phyloP scores from a whole-genome alignment of 2,888 invertebrate species.

The Eristalinus aeneus region DNA sequence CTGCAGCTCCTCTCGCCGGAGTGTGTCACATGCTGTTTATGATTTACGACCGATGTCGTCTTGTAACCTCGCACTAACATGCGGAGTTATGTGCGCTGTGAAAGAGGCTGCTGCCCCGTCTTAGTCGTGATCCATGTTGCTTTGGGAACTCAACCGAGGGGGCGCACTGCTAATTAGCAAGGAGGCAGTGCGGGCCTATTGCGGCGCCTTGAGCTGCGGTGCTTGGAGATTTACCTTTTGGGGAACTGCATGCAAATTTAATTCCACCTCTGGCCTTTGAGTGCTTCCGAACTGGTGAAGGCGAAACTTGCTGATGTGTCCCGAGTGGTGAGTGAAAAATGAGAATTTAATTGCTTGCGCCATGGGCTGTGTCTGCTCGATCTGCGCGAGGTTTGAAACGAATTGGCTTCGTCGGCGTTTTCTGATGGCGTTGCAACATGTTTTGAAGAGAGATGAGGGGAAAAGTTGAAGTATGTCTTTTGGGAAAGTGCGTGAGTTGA shows the following conservation, averaged over 20 bases:
- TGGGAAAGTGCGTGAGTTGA: not conserved
- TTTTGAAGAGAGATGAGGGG: not conserved
- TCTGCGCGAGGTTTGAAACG: not conserved
- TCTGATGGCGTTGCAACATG: not conserved
- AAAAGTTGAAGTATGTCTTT: too few relatives aligned
- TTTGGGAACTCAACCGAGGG: not conserved
- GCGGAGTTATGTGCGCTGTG: conserved; percentile 50
- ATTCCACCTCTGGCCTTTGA: conserved; percentile 46
- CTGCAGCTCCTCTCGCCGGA: not conserved
- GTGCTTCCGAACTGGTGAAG: not conserved
- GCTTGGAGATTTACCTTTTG: not conserved
- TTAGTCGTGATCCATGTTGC: conserved; percentile 30
- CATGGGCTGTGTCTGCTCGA: not conserved
- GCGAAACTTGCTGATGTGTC: not conserved
- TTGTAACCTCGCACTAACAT: conserved; percentile 48
- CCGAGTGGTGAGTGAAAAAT: not conserved
- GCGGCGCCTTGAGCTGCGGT: not conserved
- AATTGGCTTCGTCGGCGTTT: not conserved
- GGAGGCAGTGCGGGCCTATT: conserved; percentile 16
- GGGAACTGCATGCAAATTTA: conserved; percentile 45
- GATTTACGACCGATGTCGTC: conserved; percentile 44
- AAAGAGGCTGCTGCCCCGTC: conserved; percentile 38
- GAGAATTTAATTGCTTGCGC: not conserved
- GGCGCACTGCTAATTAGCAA: conserved; percentile 52
- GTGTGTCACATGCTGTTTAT: conserved; percentile 30